Conservation (phyloP, 1,140 invertebrate genomes). For the Bursaphelenchus mucronatus region DNA sequence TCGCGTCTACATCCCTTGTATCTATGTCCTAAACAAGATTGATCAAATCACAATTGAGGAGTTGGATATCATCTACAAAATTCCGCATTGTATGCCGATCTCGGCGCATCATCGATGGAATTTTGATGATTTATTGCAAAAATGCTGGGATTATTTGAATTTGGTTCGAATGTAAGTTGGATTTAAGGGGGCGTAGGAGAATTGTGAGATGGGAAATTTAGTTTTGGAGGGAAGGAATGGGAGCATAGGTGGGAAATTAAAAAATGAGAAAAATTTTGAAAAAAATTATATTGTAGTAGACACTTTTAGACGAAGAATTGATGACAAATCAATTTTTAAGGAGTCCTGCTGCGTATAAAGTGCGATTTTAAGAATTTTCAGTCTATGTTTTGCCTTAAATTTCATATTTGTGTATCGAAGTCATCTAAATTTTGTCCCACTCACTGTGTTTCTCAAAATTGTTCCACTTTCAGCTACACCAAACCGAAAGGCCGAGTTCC, state of each 20-base stretch:
- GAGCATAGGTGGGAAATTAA: no score
- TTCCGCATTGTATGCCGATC: conserved; percentile 97
- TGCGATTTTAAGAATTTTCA: no score
- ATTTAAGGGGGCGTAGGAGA: not conserved
- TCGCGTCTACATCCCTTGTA: conserved; percentile 87
- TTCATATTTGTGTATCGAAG: no score
- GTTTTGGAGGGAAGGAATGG: no score
- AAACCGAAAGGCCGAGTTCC: conserved; percentile 98
- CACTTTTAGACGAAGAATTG: no score
- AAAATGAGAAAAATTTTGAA: no score
- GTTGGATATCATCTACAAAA: conserved; percentile 95
- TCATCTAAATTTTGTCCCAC: not conserved
- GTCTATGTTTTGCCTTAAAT: not conserved
- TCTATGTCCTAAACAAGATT: conserved; percentile 76
- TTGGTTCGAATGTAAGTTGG: conserved; percentile 81
- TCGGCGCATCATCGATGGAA: conserved; percentile 99
- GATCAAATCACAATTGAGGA: conserved; percentile 76
- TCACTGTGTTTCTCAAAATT: not conserved
- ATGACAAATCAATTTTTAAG: no score
- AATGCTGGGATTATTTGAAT: conserved; percentile 97
- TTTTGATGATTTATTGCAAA: conserved; percentile 96
- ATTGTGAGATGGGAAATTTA: no score
- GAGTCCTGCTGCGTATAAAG: no score
- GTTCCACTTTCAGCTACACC: conserved; percentile 72
- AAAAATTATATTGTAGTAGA: no score